Conservation (phyloP, 2,888 invertebrate species). For the Lasioglossum villosulum region DNA sequence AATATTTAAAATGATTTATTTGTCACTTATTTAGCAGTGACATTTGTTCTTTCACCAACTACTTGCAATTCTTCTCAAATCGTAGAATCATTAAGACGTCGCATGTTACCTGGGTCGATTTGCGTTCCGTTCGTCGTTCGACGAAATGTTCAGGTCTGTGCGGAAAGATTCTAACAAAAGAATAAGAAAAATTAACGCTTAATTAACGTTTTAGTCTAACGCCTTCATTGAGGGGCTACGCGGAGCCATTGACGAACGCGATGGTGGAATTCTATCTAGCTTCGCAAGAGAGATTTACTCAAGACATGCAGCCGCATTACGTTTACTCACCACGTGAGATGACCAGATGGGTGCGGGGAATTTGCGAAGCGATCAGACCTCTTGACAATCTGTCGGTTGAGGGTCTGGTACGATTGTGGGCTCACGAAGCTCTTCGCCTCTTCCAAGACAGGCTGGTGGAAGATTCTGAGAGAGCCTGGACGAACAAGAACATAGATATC, state of each 20-base stretch:
- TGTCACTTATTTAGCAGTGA: too few species aligned
- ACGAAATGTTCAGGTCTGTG: too few species aligned
- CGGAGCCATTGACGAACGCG: conserved; percentile 98
- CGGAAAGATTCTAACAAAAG: too few species aligned
- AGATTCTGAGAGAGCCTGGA: conserved; percentile 98
- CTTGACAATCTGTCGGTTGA: conserved; percentile 96
- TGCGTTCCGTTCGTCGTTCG: too few species aligned
- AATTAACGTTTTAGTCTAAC: conserved; percentile 87
- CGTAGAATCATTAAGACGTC: too few species aligned
- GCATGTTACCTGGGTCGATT: too few species aligned
- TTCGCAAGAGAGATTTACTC: conserved; percentile 99
- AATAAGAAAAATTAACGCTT: not conserved
- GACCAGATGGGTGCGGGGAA: conserved; percentile 99
- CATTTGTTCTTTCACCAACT: too few species aligned
- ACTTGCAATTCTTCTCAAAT: too few species aligned
- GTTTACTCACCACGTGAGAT: conserved; percentile 99
- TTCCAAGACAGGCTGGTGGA: conserved; percentile 99
- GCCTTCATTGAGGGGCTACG: conserved; percentile 95
- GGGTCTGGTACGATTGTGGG: conserved; percentile 99
- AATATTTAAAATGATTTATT: too few species aligned
- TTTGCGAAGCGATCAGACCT: conserved; percentile 99
- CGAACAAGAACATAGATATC: conserved; percentile 97
- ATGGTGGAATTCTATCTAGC: conserved; percentile 99
- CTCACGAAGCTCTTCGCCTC: conserved; percentile 98
- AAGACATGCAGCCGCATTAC: conserved; percentile 99